Conservation (phyloP, 2,888 invertebrate genomes). For the Aspidapion aeneum region DNA sequence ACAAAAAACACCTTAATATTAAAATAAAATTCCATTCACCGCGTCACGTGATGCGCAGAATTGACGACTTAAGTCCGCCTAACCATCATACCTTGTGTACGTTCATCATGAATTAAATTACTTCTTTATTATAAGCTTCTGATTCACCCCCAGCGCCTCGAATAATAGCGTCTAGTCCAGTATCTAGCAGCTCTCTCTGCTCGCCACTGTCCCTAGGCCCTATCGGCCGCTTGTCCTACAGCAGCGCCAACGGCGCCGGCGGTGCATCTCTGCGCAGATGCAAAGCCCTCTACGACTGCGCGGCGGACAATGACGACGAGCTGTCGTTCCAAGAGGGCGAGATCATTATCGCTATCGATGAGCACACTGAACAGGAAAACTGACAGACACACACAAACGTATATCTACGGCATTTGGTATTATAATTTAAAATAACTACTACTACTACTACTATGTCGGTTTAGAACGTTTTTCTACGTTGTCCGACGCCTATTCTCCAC, state of each 20-base stretch:
- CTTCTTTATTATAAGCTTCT: conserved; percentile 38
- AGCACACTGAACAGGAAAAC: conserved; percentile 92
- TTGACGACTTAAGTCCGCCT: too few relatives aligned
- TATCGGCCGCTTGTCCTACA: conserved; percentile 47
- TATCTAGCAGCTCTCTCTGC: conserved; percentile 50
- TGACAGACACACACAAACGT: too few relatives aligned
- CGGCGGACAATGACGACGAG: conserved; percentile 95
- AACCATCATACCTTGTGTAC: too few relatives aligned
- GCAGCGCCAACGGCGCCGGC: conserved; percentile 44
- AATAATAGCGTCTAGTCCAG: conserved; percentile 46
- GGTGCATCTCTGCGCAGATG: conserved; percentile 62
- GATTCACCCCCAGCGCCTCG: conserved; percentile 44
- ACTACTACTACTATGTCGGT: too few relatives aligned
- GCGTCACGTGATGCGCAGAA: too few relatives aligned
- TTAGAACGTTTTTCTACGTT: too few relatives aligned
- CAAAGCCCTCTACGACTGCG: conserved; percentile 91
- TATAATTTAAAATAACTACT: too few relatives aligned
- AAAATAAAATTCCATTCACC: too few relatives aligned
- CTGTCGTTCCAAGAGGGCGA: conserved; percentile 94
- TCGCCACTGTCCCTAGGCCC: conserved; percentile 50
- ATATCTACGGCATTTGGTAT: too few relatives aligned
- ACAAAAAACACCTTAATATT: too few relatives aligned
- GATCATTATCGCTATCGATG: conserved; percentile 87
- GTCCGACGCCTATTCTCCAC: too few relatives aligned
- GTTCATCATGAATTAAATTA: too few relatives aligned